Base-by-base conservation (phyloP, 2,797 vertebrate species). In the Cyclura pinguis region DNA sequence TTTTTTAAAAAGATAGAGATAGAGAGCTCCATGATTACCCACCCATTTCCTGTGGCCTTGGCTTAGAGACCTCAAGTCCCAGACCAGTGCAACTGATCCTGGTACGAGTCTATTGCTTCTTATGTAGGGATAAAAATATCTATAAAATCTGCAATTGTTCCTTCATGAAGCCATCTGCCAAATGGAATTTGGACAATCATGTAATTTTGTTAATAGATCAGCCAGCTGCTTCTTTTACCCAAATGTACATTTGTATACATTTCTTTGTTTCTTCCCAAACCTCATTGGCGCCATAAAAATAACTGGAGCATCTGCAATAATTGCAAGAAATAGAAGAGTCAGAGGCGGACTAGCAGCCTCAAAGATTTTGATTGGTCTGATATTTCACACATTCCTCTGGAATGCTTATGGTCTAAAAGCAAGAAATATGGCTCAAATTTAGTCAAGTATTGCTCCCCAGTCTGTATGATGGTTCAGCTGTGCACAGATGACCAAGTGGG, bases 131-230 rank as follows among this genome's bases (percentile, higher is more conserved):
- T 5, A 6, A 24, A 4, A 27, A 47, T 47, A 59, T 76, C n/a
- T 80, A 72, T 82, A 47, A 57, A 81, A 50, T 81, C 14, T 47
- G 32, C 38, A 73, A 57, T 83, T 18, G 14, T 88, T 73, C 24
- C 27, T 47, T 83, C 35, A 38, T 82, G 55, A 89, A 89, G 80
- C 24, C 27, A 84, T 59, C 38, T 89, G 80, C 38, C 55, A 1
- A 47, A 12, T 42, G 38, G 18, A 76, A 84, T 83, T 89, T 76
- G 80, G 55, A 84, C 38, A 76, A 59, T 57, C 73, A 57, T 88
- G 59, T 74, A 59, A 47, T 89, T 84, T 62, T 89, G 69, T 47
- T 76, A 89, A 84, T 89, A 84, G 62, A 35, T 64, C 42, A n/a
- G 69, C 27, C 52, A 74, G 69, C 35, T 76, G 69, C n/a, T 74